Conservation (phyloP, 2,888 invertebrate genomes). For the Amiota communis region DNA sequence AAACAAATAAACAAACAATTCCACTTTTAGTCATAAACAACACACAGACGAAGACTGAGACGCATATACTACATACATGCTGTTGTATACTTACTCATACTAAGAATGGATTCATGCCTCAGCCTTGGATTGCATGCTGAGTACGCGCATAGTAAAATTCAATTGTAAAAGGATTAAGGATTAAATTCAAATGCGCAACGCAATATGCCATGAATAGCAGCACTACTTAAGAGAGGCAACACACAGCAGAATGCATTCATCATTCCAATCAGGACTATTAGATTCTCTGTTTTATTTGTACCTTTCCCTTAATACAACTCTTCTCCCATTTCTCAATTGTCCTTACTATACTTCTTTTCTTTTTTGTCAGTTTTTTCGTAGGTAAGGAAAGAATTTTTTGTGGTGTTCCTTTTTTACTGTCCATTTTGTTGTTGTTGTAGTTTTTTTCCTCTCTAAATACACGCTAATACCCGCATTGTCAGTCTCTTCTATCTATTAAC, state of each 20-base stretch:
- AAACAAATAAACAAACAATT: neutral
- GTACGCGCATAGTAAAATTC: slow-evolving; percentile 57
- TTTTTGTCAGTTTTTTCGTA: slow-evolving; percentile 48
- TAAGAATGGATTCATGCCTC: slow-evolving; percentile 28
- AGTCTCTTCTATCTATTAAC: slow-evolving; percentile 53
- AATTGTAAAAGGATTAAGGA: slow-evolving; percentile 68
- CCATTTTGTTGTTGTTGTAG: slow-evolving; percentile 35
- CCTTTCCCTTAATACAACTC: neutral
- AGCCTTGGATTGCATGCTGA: slow-evolving; percentile 50
- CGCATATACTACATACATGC: neutral
- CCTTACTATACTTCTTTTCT: slow-evolving; percentile 24
- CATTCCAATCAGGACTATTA: too few relatives aligned
- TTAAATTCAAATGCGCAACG: slow-evolving; percentile 67
- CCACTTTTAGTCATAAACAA: slow-evolving; percentile 5
- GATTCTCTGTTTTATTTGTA: slow-evolving; percentile 31
- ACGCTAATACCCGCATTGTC: slow-evolving; percentile 56
- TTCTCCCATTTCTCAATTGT: too few relatives aligned
- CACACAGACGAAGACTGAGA: slow-evolving; percentile 19
- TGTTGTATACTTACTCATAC: slow-evolving; percentile 38
- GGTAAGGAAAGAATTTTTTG: slow-evolving; percentile 24
- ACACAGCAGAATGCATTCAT: neutral
- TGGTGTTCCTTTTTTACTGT: slow-evolving; percentile 38
- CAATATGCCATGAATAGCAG: slow-evolving; percentile 52
- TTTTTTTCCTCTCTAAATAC: slow-evolving; percentile 61
- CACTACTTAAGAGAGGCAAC: slow-evolving; percentile 35